phyloP scores from a whole-genome alignment of 2,888 invertebrate species.

The Drosophila testacea region DNA sequence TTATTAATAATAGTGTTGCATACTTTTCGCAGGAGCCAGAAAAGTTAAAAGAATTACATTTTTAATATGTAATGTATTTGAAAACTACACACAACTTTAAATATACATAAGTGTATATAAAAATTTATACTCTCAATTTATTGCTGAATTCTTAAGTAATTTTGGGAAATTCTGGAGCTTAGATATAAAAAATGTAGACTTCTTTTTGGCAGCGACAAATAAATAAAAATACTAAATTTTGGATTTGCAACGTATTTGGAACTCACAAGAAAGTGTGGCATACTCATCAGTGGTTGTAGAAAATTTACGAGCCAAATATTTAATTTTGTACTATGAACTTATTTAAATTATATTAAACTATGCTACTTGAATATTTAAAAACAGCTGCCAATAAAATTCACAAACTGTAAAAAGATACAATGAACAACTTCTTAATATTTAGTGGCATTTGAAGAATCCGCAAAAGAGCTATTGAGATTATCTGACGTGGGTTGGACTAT shows the following conservation, averaged over 20 bases:
- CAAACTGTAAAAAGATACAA: neutral
- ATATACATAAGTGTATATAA: neutral
- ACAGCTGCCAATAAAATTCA: neutral
- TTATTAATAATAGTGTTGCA: too few species aligned
- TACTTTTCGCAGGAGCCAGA: too few species aligned
- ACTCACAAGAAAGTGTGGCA: neutral
- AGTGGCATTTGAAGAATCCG: neutral
- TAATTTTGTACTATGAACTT: neutral
- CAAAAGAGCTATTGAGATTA: constrained; percentile 12
- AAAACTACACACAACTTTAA: neutral
- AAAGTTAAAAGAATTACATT: neutral
- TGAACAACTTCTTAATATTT: neutral
- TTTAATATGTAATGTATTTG: too few species aligned
- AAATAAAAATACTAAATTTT: neutral
- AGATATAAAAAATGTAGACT: neutral
- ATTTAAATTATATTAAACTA: neutral
- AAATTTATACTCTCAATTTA: neutral
- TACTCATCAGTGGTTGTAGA: neutral
- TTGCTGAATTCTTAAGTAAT: neutral
- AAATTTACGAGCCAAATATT: constrained; percentile 1
- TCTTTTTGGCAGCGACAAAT: neutral
- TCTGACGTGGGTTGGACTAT: constrained; percentile 7
- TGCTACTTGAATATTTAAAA: neutral
- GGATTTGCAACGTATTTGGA: neutral
- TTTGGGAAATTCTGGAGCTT: neutral